A percentile compares a stretch with the other conserved stretches of the same genome.
phyloP scores from a whole-genome alignment of 2,113 vertebrate genomes.

The Murina feae region DNA sequence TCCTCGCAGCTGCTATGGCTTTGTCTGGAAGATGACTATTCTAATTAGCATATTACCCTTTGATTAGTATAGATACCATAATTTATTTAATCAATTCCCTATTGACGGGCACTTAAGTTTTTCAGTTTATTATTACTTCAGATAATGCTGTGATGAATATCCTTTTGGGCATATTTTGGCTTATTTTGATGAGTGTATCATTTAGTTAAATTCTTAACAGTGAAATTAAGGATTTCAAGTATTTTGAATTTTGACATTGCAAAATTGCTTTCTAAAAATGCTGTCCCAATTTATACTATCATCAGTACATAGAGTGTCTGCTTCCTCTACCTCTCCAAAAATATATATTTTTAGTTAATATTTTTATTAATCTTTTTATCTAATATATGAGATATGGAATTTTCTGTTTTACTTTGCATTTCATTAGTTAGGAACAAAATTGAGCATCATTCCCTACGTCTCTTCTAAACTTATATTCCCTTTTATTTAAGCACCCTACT shows the following conservation, averaged over 20 bases:
- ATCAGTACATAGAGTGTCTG: background rate
- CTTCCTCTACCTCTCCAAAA: background rate
- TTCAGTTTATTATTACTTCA: background rate
- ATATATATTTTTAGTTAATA: background rate
- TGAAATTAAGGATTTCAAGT: background rate
- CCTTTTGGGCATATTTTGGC: background rate
- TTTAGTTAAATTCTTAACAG: background rate
- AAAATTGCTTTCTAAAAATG: slow-evolving; percentile 6
- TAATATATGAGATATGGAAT: background rate
- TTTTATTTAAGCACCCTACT: background rate
- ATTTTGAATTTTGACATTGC: slow-evolving; percentile 3
- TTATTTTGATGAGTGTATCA: background rate
- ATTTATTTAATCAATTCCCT: background rate
- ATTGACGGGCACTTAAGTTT: background rate
- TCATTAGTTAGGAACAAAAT: background rate
- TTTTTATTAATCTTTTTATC: background rate
- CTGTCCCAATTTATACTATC: background rate
- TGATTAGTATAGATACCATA: too few relatives aligned
- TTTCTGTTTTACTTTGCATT: background rate
- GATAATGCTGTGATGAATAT: background rate
- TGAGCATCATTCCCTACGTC: background rate
- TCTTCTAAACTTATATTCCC: background rate
- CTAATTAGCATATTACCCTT: too few relatives aligned
- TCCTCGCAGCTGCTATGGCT: too few relatives aligned
- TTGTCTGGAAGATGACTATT: too few relatives aligned